Conservation (phyloP, 2,888 invertebrate species). For the Pandemis corylana region DNA sequence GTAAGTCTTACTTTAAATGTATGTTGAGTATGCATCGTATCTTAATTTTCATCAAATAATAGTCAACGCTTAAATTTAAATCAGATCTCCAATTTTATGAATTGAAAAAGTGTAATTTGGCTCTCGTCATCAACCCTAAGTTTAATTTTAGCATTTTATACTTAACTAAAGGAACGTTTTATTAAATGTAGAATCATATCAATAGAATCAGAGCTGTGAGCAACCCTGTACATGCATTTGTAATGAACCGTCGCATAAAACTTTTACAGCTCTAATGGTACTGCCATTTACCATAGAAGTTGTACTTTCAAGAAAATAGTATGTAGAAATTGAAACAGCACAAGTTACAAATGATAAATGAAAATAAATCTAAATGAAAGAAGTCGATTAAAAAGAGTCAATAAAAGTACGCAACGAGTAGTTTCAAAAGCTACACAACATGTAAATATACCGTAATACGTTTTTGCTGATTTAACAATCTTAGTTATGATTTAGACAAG, state of each 20-base stretch:
- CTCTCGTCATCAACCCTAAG: constrained; percentile 26
- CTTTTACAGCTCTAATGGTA: constrained; percentile 39
- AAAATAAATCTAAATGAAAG: background rate
- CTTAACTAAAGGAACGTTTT: constrained; percentile 49
- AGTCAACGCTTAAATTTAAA: too few species aligned
- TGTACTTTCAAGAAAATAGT: background rate
- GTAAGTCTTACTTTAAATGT: too few species aligned
- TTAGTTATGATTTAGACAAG: too few species aligned
- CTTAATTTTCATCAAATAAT: too few species aligned
- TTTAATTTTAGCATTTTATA: constrained; percentile 56
- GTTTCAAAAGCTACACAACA: too few species aligned
- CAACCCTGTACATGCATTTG: constrained; percentile 53
- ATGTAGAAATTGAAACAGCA: background rate
- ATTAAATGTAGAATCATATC: constrained; percentile 58
- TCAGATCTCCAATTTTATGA: too few species aligned
- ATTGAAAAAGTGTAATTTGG: background rate
- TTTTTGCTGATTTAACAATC: too few species aligned
- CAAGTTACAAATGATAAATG: background rate
- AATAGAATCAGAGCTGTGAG: constrained; percentile 73
- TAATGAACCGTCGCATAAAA: constrained; percentile 52
- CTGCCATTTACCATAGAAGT: background rate
- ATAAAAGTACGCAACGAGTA: too few species aligned
- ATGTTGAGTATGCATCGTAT: too few species aligned
- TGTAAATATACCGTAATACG: too few species aligned
- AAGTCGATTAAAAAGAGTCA: too few species aligned